Conservation (phyloP, 2,888 invertebrate species). For the Amphimallon solstitiale region DNA sequence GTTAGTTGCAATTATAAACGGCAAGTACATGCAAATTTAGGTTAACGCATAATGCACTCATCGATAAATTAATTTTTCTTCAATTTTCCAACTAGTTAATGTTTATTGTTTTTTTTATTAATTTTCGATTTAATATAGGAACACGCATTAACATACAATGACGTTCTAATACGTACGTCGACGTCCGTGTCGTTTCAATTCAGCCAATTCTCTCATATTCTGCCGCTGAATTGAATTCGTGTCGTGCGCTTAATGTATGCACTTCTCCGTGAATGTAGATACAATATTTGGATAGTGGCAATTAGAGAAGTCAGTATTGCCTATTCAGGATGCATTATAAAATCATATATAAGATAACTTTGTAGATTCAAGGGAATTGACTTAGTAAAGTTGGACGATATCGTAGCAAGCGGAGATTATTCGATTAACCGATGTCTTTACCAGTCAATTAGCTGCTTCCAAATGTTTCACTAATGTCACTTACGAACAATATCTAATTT, state of each 20-base stretch:
- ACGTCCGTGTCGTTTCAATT: too few relatives aligned
- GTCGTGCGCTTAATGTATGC: not conserved
- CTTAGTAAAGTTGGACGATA: not conserved
- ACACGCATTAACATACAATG: too few relatives aligned
- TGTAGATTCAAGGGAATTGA: not conserved
- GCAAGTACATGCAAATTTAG: not conserved
- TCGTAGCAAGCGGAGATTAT: not conserved
- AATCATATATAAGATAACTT: conserved; percentile 3
- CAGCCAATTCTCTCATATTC: conserved; percentile 12
- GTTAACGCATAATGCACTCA: not conserved
- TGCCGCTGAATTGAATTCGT: not conserved
- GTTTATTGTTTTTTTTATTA: too few relatives aligned
- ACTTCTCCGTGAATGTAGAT: not conserved
- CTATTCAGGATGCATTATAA: conserved; percentile 6
- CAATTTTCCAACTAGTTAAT: too few relatives aligned
- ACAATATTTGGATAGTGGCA: conserved; percentile 11
- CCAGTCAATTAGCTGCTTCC: not conserved
- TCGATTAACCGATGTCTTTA: conserved; percentile 2
- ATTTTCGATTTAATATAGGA: too few relatives aligned
- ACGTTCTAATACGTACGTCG: too few relatives aligned
- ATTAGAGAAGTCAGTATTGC: conserved; percentile 1
- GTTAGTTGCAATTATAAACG: not conserved
- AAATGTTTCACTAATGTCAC: too few relatives aligned
- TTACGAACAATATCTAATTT: too few relatives aligned
- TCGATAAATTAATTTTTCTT: too few relatives aligned